Percentiles rank a stretch among this genome's conserved stretches.
Evolutionary conservation across 2,797 vertebrate species (phyloP).

Genomic region (Typhlichthys eigenmanni): DNA sequence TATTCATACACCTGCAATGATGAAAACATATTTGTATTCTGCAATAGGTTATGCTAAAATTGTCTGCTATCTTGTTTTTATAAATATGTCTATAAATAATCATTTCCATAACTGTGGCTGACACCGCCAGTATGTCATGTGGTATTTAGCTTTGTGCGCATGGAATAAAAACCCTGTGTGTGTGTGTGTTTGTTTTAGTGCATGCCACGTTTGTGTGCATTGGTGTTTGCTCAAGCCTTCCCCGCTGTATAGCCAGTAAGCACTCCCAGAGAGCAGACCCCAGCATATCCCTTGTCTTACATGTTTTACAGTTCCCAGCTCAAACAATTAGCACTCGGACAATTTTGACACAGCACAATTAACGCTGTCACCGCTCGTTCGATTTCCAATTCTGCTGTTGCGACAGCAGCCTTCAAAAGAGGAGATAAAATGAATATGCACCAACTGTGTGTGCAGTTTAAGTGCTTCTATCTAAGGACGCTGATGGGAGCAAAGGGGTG

Average conservation of each 20-base stretch:
- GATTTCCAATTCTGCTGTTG: constrained; percentile 82
- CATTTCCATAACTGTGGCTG: no score
- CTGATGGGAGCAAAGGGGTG: constrained; percentile 46
- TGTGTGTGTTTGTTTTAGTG: constrained; percentile 61
- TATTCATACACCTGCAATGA: no score
- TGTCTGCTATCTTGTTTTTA: no score
- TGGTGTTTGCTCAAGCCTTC: constrained; percentile 57
- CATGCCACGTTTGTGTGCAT: constrained; percentile 32
- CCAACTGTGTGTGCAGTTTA: constrained; percentile 35
- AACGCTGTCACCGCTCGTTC: constrained; percentile 77
- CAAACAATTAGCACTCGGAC: constrained; percentile 68
- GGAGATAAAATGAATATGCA: constrained; percentile 45
- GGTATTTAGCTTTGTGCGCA: no score
- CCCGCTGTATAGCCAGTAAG: constrained; percentile 58
- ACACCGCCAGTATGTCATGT: no score
- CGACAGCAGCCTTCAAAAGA: constrained; percentile 53
- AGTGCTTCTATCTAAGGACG: constrained; percentile 41
- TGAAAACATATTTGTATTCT: no score
- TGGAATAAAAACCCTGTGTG: constrained; percentile 34
- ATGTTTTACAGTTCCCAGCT: constrained; percentile 55
- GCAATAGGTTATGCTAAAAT: no score
- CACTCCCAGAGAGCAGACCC: constrained; percentile 54
- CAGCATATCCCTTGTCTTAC: constrained; percentile 50
- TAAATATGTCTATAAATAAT: no score
- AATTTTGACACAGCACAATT: constrained; percentile 80